Evolutionary conservation across 2,113 vertebrate species (phyloP), one percentile per base, ranked within the genome.

Genomic region (Bubo bubo): DNA sequence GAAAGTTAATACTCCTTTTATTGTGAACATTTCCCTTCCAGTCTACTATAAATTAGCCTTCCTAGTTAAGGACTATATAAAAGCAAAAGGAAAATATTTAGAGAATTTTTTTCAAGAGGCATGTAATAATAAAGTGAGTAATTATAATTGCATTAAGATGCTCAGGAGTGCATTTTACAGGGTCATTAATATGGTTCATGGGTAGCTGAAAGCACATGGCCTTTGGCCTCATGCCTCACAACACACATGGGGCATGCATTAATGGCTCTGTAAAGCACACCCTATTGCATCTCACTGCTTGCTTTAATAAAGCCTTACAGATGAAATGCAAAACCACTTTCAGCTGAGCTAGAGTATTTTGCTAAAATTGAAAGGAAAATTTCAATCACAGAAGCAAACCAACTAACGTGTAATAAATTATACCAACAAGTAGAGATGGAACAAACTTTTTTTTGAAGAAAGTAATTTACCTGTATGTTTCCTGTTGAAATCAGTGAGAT

Each of bases 101-200:
- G 72, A 79, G 90, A 70, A 6, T 26, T 41, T 47, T 81, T 88
- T 88, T 94, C 67, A 47, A 97, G 93, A 90, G 74, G 32, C 63
- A 50, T 6, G 34, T 73, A 93, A 64, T 84, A 95, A 90, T 50
- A 93, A 88, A 91, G 68, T 76, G 86, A 97, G 79, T 84, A 72
- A 96, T 95, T 96, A 90, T n/a, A 81, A 74, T 53, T 81, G 70
- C 68, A 96, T 95, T 95, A 94, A 90, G 90, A 95, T 88, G 74
- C 68, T 88, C 66, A 41, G 53, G 83, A 73, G 80, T 93, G 58
- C 88, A 67, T 95, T 95, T 95, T 34, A 62, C 39, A 79, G 60
- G 84, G 89, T 93, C 92, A 68, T 96, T 96, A 94, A 75, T 85
- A 34, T 21, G 70, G 87, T 24, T 60, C 79, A 35, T 21, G 93